A percentile compares a stretch with the other conserved stretches of the same genome.
These are phyloP conservation scores for Coecobrya sp. DNA, from an alignment of 2,888 invertebrate genomes.

Conservation along the genomic window DNA sequence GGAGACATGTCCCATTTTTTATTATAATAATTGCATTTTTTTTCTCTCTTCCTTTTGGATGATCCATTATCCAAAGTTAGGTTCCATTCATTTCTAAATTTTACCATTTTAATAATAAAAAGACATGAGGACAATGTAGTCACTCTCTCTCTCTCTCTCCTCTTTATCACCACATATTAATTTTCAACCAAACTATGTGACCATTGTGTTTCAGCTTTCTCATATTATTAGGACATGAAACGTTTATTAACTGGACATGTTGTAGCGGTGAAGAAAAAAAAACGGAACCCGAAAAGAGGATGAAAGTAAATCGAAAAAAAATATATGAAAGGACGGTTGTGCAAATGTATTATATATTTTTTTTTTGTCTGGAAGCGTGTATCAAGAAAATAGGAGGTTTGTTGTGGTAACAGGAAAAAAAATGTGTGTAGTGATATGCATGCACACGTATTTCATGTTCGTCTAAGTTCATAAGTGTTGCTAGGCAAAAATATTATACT, in stretches of 20 bases:
- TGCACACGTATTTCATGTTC: not conserved
- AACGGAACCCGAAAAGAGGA: not conserved
- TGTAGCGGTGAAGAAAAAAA: not conserved
- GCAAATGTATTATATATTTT: not conserved
- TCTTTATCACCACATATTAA: not conserved
- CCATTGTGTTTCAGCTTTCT: not conserved
- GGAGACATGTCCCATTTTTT: not conserved
- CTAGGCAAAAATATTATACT: constrained; percentile 32
- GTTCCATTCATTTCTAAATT: not conserved
- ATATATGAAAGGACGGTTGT: not conserved
- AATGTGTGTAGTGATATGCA: not conserved
- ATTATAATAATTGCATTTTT: not conserved
- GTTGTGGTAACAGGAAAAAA: constrained; percentile 48
- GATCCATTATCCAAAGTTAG: not conserved
- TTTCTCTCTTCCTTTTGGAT: not conserved
- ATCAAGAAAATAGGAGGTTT: constrained; percentile 9
- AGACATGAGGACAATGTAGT: not conserved
- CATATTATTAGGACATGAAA: not conserved
- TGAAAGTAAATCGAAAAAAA: not conserved
- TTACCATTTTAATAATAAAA: not conserved
- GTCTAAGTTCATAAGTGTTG: constrained; percentile 24
- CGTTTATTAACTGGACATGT: not conserved
- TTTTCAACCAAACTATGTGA: not conserved
- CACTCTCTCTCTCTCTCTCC: not conserved
- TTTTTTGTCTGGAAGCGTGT: not conserved